phyloP scores from a whole-genome alignment of 1,140 invertebrate species.

The Aphaenogaster floridana region DNA sequence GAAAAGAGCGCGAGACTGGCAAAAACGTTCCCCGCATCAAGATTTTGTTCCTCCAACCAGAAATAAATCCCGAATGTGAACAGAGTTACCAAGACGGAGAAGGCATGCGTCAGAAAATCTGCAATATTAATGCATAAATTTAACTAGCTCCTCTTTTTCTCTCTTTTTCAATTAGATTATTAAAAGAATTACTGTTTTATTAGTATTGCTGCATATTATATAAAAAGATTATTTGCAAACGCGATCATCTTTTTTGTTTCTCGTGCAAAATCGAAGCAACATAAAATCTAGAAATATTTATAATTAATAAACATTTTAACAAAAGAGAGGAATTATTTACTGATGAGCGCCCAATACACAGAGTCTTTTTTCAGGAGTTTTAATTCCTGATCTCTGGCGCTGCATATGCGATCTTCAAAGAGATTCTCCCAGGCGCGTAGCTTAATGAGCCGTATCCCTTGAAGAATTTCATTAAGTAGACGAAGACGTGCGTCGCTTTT shows the following conservation, averaged over 20 bases:
- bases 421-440: slow-evolving; percentile 94
- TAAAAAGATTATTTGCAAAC: background rate
- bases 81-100: slow-evolving; percentile 91
- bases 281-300: slow-evolving; percentile 21
- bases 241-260: background rate
- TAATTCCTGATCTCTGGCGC: slow-evolving; percentile 91
- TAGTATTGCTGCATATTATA: background rate
- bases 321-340: slow-evolving; percentile 85
- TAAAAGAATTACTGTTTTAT: background rate
- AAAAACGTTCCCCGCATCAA: slow-evolving; percentile 91
- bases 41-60: slow-evolving; percentile 87
- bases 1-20: slow-evolving; percentile 93
- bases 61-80: slow-evolving; percentile 91
- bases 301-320: slow-evolving; percentile 49
- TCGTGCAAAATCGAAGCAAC: background rate
- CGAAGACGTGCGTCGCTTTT: slow-evolving; percentile 92
- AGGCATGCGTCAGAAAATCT: slow-evolving; percentile 91
- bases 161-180: slow-evolving; percentile 5
- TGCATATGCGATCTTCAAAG: slow-evolving; percentile 90
- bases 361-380: slow-evolving; percentile 91
- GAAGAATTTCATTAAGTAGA: slow-evolving; percentile 92
- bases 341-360: slow-evolving; percentile 91
- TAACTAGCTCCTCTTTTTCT: background rate
- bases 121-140: slow-evolving; percentile 25
- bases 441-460: slow-evolving; percentile 94